Evolutionary conservation across 2,888 invertebrate genomes (phyloP).

Genomic region (Celastrina argiolus): DNA sequence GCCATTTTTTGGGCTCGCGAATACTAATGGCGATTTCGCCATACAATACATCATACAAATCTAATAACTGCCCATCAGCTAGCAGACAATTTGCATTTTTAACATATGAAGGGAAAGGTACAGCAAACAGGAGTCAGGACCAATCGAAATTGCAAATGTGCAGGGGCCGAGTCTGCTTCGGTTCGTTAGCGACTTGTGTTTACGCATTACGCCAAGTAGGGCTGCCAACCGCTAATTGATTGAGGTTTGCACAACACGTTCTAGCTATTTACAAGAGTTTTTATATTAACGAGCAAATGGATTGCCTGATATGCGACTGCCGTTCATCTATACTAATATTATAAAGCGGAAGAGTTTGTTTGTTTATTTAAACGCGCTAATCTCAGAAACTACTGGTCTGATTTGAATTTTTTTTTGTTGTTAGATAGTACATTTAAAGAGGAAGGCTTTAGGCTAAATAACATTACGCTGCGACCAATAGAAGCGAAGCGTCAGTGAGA

Average conservation of each 20-base stretch:
- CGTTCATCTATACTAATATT: too few species aligned
- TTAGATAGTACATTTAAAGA: too few species aligned
- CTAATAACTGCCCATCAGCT: constrained; percentile 21
- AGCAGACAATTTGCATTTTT: constrained; percentile 41
- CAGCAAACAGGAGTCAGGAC: constrained; percentile 60
- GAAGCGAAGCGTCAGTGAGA: too few species aligned
- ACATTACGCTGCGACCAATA: too few species aligned
- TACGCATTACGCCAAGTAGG: constrained; percentile 67
- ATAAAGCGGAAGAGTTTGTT: too few species aligned
- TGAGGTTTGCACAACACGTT: constrained; percentile 43
- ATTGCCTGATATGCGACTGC: too few species aligned
- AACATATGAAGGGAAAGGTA: constrained; percentile 45
- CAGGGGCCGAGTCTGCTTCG: constrained; percentile 70
- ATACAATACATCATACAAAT: constrained; percentile 16
- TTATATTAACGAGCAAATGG: not conserved
- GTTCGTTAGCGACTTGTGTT: constrained; percentile 77
- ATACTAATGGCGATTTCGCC: not conserved
- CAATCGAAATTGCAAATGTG: constrained; percentile 78
- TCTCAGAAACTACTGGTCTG: too few species aligned
- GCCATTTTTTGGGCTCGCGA: not conserved
- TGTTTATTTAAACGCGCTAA: too few species aligned
- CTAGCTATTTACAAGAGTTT: not conserved
- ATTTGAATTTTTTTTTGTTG: too few species aligned
- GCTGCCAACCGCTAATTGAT: constrained; percentile 66
- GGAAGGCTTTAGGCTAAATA: too few species aligned